A percentile compares a stretch with the other conserved stretches of the same genome.
Conservation (phyloP, 30 jellyfish, hydroid and myxozoan genomes). For the Hydractinia echinata region DNA sequence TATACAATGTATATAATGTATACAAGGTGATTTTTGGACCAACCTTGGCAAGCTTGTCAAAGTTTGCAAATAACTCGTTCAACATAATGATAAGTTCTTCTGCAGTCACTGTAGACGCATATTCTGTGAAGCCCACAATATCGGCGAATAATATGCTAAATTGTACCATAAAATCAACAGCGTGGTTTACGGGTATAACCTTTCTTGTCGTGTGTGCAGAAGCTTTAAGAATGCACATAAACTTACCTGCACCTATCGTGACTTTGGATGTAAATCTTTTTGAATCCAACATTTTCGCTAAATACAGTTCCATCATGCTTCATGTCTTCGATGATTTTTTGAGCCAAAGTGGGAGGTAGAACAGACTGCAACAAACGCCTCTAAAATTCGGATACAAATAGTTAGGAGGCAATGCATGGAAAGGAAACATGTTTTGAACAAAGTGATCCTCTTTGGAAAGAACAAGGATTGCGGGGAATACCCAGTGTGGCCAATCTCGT, state of each 20-base stretch:
- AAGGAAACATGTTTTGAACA: no score
- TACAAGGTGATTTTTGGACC: neutral
- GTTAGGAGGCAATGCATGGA: no score
- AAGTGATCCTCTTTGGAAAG: no score
- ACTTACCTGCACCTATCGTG: slow-evolving; percentile 83
- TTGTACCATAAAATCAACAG: no score
- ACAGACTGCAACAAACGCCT: slow-evolving; percentile 76
- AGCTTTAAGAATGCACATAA: neutral
- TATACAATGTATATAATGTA: no score
- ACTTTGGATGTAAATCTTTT: slow-evolving; percentile 77
- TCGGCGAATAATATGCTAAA: slow-evolving; percentile 89
- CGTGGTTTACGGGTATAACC: no score
- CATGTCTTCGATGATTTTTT: slow-evolving; percentile 85
- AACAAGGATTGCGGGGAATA: no score
- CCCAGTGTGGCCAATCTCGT: no score
- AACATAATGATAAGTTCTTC: slow-evolving; percentile 87
- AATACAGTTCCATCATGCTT: slow-evolving; percentile 70
- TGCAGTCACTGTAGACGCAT: slow-evolving; percentile 90
- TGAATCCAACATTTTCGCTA: slow-evolving; percentile 67
- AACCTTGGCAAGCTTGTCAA: slow-evolving; percentile 94
- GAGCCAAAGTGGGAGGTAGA: slow-evolving; percentile 88
- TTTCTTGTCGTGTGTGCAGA: no score
- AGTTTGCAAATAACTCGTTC: slow-evolving; percentile 88
- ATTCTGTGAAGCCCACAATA: slow-evolving; percentile 94
- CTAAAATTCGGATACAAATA: slow-evolving; percentile 23